Evolutionary conservation across 1,140 invertebrate species (phyloP), one percentile per base, ranked within the genome.

Genomic region (Aphidius ervi): DNA sequence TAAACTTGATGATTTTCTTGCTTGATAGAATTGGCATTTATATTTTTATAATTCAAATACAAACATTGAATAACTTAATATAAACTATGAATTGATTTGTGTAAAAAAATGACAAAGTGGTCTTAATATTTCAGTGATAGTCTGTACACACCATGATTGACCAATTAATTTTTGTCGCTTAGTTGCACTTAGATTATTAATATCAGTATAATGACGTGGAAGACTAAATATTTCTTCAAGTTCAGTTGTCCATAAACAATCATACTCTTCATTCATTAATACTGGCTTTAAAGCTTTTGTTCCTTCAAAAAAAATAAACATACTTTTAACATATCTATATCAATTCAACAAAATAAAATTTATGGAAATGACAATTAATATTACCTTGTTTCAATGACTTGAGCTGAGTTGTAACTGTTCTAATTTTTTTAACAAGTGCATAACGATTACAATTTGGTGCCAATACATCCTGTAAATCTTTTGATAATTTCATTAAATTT

Each of bases 161-260:
- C 85, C 85, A 31, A 87, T 72, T n/a, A 86, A 68, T 64, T 79
- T 76, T 59, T 80, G 80, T 39, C 85, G 70, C 58, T 76, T 73
- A 0, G 71, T 71, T 2, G 75, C 66, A 6, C 74, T 75, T 7
- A 86, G 61, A 65, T 83, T 81, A 53, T 81, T 82, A 9, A 82
- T 77, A 64, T 86, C 84, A 5, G 85, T 86, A 63, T 83, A 86
- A 67, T 86, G 84, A 40, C 67, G 68, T 4, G 85, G 84, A 67
- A 86, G 83, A 1, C 85, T 85, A 76, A 87, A 86, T 57, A 86
- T 73, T 70, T 77, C 74, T 68, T 87, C 85, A 9, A 86, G 65
- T 64, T 87, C 85, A 31, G 81, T 82, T 16, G 84, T 80, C 81
- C 84, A 85, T 10, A 85, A 63, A 6, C 70, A 68, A 63, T 84